Conservation (phyloP, 2,797 vertebrate genomes). For the Oryzias sinensis region DNA sequence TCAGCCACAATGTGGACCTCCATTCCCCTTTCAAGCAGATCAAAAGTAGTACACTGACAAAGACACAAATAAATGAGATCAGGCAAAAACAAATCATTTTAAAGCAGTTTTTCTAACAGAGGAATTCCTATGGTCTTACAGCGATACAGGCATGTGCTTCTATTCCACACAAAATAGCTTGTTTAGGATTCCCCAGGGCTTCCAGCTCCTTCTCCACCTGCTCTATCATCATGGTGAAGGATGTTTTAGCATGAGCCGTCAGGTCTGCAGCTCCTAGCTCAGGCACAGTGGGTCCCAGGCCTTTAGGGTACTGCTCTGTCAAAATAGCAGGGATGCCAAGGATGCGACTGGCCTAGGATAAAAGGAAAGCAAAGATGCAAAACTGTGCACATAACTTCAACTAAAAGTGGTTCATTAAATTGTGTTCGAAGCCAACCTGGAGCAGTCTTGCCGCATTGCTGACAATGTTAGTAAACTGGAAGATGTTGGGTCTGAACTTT, state of each 20-base stretch:
- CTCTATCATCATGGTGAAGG: constrained; percentile 87
- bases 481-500: constrained; percentile 84
- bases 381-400: neutral
- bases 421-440: constrained; percentile 70
- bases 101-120: neutral
- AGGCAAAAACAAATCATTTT: neutral
- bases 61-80: constrained; percentile 12
- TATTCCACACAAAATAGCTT: constrained; percentile 88
- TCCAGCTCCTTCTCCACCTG: constrained; percentile 72
- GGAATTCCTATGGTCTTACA: constrained; percentile 63
- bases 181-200: constrained; percentile 75
- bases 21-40: constrained; percentile 84
- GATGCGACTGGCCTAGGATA: constrained; percentile 76
- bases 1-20: constrained; percentile 90
- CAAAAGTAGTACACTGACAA: constrained; percentile 83
- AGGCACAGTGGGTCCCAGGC: constrained; percentile 86
- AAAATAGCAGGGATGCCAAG: constrained; percentile 81
- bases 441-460: constrained; percentile 84
- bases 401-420: neutral
- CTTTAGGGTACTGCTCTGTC: constrained; percentile 90
- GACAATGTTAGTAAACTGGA: constrained; percentile 87
- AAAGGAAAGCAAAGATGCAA: neutral
- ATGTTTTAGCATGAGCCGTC: constrained; percentile 80
- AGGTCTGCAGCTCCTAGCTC: constrained; percentile 83
- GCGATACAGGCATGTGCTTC: constrained; percentile 89